Evolutionary conservation across 2,113 vertebrate genomes (phyloP).

Genomic region (Poeciliopsis occidentalis): DNA sequence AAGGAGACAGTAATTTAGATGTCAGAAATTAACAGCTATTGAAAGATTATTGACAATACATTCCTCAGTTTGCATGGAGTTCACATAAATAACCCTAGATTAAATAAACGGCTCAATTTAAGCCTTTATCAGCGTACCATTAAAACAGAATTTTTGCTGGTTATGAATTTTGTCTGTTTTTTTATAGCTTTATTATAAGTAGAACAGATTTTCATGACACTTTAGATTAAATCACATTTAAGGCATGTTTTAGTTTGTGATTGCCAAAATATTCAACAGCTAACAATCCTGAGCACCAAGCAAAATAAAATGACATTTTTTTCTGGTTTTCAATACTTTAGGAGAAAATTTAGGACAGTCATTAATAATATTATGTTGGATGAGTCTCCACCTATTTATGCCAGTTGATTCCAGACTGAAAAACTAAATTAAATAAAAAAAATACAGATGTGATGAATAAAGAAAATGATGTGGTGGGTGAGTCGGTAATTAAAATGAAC

Average conservation of each 20-base stretch:
- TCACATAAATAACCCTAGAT: neutral
- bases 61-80: neutral
- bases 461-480: neutral
- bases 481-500: neutral
- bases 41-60: neutral
- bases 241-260: too few species aligned
- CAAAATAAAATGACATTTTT: too few species aligned
- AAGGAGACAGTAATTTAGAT: neutral
- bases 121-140: neutral
- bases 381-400: neutral
- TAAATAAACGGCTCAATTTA: neutral
- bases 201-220: too few species aligned
- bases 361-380: too few species aligned
- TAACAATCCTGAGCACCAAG: too few species aligned
- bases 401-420: neutral
- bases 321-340: too few species aligned
- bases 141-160: neutral
- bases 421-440: neutral
- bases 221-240: too few species aligned
- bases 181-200: too few species aligned
- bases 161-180: neutral
- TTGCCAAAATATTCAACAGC: too few species aligned
- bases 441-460: too few species aligned
- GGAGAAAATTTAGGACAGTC: too few species aligned
- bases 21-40: too few species aligned